Conservation (phyloP, 2,113 vertebrate genomes). For the Oncorhynchus masou region DNA sequence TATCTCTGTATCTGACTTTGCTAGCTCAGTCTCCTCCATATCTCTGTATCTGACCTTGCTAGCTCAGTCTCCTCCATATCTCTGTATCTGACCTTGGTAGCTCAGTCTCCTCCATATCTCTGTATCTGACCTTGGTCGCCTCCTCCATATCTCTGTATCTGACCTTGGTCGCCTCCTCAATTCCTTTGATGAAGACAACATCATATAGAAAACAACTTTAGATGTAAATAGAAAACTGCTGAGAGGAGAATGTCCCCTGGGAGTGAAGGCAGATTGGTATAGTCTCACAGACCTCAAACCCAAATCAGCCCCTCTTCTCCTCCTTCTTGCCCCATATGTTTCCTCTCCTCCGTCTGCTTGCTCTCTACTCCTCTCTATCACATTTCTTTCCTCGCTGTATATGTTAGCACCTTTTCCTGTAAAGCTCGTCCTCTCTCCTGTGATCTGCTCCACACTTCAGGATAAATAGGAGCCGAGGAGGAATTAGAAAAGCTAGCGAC, state of each 20-base stretch:
- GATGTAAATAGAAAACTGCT: slow-evolving; percentile 3
- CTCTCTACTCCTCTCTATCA: slow-evolving; percentile 59
- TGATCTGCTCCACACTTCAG: slow-evolving; percentile 27
- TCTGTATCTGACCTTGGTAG: too few species aligned
- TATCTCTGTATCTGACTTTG: too few species aligned
- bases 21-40: too few species aligned
- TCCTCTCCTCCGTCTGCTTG: background rate
- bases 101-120: too few species aligned
- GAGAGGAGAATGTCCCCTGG: slow-evolving; percentile 24
- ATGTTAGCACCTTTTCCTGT: slow-evolving; percentile 72
- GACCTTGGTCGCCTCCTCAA: background rate
- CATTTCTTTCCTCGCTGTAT: slow-evolving; percentile 70
- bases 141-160: background rate
- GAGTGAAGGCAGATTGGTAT: slow-evolving; percentile 57
- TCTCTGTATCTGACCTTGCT: background rate
- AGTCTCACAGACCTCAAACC: slow-evolving; percentile 30
- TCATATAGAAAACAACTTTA: background rate
- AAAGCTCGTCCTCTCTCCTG: slow-evolving; percentile 42
- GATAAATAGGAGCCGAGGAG: background rate
- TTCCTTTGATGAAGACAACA: background rate
- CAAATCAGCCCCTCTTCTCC: background rate
- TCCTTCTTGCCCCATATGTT: background rate
- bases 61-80: background rate
- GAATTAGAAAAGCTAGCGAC: slow-evolving; percentile 16
- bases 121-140: too few species aligned